Percentiles rank a stretch among this genome's conserved stretches.
phyloP scores from a whole-genome alignment of 2,797 vertebrate genomes.

The Alectoris magna region DNA sequence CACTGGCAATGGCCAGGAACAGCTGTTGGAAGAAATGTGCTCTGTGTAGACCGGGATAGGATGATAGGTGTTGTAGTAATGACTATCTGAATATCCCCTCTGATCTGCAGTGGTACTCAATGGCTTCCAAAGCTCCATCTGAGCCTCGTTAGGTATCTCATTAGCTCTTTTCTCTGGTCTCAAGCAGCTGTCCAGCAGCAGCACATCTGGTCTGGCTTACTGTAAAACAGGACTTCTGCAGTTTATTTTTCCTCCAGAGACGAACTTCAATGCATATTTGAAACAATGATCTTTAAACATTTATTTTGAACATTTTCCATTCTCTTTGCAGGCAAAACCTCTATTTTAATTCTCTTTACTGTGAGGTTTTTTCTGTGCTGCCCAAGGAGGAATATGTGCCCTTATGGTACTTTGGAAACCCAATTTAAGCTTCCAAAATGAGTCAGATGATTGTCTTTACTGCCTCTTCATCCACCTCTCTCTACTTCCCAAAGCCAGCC shows the following conservation, averaged over 20 bases:
- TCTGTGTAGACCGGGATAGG: neutral
- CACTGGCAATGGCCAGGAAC: neutral
- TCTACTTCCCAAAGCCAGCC: neutral
- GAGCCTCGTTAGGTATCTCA: neutral
- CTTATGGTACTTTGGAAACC: neutral
- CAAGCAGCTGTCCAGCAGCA: neutral
- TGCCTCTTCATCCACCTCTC: neutral
- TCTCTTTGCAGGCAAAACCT: neutral
- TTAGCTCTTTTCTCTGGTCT: neutral
- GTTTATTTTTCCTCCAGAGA: neutral
- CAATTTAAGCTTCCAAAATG: neutral
- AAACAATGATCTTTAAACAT: neutral
- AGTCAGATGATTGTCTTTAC: neutral
- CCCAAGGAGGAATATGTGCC: neutral
- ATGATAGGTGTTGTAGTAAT: neutral
- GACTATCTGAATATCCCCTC: neutral
- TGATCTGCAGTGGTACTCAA: neutral
- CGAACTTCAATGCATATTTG: neutral
- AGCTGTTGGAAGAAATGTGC: rapidly evolving
- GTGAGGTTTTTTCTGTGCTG: neutral
- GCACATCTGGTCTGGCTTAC: neutral
- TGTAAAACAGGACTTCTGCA: neutral
- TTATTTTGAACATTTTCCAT: neutral
- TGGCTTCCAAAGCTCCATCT: neutral
- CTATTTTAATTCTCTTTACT: neutral